Conservation (phyloP, 1,140 invertebrate species). For the Drosophila ananassae region DNA sequence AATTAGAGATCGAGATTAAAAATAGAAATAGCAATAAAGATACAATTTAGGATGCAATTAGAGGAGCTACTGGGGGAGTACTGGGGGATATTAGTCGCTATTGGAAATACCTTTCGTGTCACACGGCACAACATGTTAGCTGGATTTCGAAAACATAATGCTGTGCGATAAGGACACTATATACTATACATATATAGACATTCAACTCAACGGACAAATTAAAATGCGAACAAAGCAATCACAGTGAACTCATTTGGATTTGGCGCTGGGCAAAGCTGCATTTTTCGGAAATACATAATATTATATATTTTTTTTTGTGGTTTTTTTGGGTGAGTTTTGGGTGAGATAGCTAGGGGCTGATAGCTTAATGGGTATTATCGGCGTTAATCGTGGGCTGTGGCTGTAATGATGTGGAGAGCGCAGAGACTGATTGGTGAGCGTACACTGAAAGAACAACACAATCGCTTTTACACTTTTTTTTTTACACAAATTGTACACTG, state of each 20-base stretch:
- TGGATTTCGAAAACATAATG: slow-evolving; percentile 37
- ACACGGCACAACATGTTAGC: slow-evolving; percentile 41
- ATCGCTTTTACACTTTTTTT: slow-evolving; percentile 76
- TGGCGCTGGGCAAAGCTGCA: slow-evolving; percentile 47
- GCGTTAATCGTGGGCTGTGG: slow-evolving; percentile 65
- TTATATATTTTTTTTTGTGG: slow-evolving; percentile 1
- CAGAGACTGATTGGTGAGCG: slow-evolving; percentile 68
- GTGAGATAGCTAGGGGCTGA: slow-evolving; percentile 36
- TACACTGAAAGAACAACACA: slow-evolving; percentile 83
- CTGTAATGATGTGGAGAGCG: slow-evolving; percentile 48
- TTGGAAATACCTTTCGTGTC: slow-evolving; percentile 47
- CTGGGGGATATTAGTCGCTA: slow-evolving; percentile 31
- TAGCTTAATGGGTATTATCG: slow-evolving; percentile 61
- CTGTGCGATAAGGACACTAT: slow-evolving; percentile 22
- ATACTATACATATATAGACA: slow-evolving; percentile 36
- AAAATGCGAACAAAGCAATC: slow-evolving; percentile 41
- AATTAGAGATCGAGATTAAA: slow-evolving; percentile 4
- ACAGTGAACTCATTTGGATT: slow-evolving; percentile 22
- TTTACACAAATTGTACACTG: slow-evolving; percentile 42
- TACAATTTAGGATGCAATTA: slow-evolving; percentile 38
- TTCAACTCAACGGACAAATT: slow-evolving; percentile 54
- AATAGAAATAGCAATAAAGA: slow-evolving; percentile 13
- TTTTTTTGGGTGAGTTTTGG: slow-evolving; percentile 22
- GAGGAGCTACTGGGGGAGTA: slow-evolving; percentile 10
- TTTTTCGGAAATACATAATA: background rate